phyloP scores from a whole-genome alignment of 2,797 vertebrate species.

The Sarcophilus harrisii region DNA sequence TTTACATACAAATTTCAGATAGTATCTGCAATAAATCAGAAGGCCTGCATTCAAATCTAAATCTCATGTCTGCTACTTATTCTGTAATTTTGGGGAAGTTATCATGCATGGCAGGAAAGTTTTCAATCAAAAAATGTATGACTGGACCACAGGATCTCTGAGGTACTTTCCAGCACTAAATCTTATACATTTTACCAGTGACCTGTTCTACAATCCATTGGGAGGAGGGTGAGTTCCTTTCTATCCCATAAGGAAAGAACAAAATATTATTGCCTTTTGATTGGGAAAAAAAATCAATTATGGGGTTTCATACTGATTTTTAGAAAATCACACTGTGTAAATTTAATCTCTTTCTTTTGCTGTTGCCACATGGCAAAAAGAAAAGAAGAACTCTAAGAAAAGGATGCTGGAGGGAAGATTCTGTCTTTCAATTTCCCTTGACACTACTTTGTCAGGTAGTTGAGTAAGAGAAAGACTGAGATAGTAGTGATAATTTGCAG shows the following conservation, averaged over 20 bases:
- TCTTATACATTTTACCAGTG: background rate
- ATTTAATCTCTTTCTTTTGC: background rate
- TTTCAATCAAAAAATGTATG: background rate
- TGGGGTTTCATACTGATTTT: background rate
- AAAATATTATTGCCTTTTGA: constrained; percentile 7
- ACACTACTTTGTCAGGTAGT: background rate
- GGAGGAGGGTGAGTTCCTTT: background rate
- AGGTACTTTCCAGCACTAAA: background rate
- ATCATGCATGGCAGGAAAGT: background rate
- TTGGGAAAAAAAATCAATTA: constrained; percentile 4
- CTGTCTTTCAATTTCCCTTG: background rate
- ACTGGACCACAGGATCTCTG: background rate
- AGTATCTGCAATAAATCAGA: background rate
- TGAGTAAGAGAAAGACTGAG: background rate
- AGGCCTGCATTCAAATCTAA: background rate
- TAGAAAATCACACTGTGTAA: background rate
- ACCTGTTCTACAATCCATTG: background rate
- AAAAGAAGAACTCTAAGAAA: background rate
- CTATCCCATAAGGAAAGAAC: constrained; percentile 7
- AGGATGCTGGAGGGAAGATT: background rate
- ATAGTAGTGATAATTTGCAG: background rate
- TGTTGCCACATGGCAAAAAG: background rate
- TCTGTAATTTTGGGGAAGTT: background rate
- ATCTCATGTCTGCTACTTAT: background rate
- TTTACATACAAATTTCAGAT: background rate